These are phyloP conservation scores for Dynastes tityus DNA, from an alignment of 2,888 invertebrate genomes.

Conservation along the genomic window DNA sequence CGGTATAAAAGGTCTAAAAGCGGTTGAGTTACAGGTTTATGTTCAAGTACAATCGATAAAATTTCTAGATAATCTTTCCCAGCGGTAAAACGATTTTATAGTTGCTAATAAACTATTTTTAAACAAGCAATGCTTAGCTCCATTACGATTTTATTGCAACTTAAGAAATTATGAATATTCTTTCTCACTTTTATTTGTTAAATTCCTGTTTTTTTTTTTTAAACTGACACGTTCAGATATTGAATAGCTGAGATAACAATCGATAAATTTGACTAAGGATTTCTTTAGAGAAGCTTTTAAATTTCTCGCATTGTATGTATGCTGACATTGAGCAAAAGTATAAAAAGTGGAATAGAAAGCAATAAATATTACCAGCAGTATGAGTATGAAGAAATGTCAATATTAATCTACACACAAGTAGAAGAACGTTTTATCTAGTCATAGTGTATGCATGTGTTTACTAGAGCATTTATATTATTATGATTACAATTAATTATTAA, in stretches of 20 bases:
- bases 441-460: conserved; percentile 69
- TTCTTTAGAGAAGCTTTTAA: conserved; percentile 57
- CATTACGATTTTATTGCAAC: too few relatives aligned
- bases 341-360: conserved; percentile 62
- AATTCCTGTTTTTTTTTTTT: too few relatives aligned
- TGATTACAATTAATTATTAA: conserved; percentile 51
- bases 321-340: conserved; percentile 53
- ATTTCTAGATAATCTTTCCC: conserved; percentile 1
- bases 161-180: too few relatives aligned
- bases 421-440: conserved; percentile 61
- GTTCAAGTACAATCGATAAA: conserved; percentile 18
- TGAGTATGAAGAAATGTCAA: conserved; percentile 55
- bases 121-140: not conserved
- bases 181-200: too few relatives aligned
- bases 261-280: conserved; percentile 56
- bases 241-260: conserved; percentile 53
- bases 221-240: conserved; percentile 13
- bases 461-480: conserved; percentile 55
- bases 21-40: conserved; percentile 16
- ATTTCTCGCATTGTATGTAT: conserved; percentile 53
- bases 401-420: conserved; percentile 61
- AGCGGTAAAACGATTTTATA: conserved; percentile 17
- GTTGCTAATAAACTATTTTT: conserved; percentile 17
- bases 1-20: conserved; percentile 19
- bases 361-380: conserved; percentile 59